Evolutionary conservation across 2,113 vertebrate genomes (phyloP), one percentile per base, ranked within the genome.

Genomic region (Hassar affinis): DNA sequence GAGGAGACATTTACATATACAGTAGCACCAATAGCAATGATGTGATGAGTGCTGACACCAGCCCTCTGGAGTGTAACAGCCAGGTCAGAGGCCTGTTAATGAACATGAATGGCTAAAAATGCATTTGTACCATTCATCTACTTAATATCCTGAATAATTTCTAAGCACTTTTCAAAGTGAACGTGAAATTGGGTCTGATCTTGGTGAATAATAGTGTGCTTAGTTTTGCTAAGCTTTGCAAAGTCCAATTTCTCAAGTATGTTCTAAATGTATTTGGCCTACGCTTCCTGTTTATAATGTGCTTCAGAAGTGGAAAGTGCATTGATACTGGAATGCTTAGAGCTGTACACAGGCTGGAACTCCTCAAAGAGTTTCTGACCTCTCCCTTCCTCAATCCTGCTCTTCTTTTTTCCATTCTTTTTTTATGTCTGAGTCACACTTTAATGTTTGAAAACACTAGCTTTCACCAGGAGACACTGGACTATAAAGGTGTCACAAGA

Each of bases 111-210:
- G 88, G 91, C 90, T 92, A 92, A 92, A 90, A 85, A 69, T 86
- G 89, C 81, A 80, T 90, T 90, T 91, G 86, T 90, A 92, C 88
- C 89, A 85, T 83, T 83, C 87, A 88, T 92, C 90, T 92, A 90
- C 92, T 93, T 91, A 90, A 90, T 89, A 90, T 92, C 89, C 89
- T 87, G 87, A 90, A 91, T 90, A 9, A 87, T 93, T 94, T 91
- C 90, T 90, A 92, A 93, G 92, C 90, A 89, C 88, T 86, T 94
- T 93, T 90, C 92, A 85, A 88, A 81, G 81, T 84, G 85, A 86
- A 85, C 87, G 87, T 86, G 86, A 90, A 92, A 90, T 90, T 84
- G 81, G 86, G 71, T 89, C 88, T 91, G 90, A 90, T 90, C 90
- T 90, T 90, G 90, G 80, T 90, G 90, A 92, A 91, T 88, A 88